These are phyloP conservation scores for Philantomba maxwellii DNA, from an alignment of 2,113 vertebrate genomes.

Conservation along the genomic window DNA sequence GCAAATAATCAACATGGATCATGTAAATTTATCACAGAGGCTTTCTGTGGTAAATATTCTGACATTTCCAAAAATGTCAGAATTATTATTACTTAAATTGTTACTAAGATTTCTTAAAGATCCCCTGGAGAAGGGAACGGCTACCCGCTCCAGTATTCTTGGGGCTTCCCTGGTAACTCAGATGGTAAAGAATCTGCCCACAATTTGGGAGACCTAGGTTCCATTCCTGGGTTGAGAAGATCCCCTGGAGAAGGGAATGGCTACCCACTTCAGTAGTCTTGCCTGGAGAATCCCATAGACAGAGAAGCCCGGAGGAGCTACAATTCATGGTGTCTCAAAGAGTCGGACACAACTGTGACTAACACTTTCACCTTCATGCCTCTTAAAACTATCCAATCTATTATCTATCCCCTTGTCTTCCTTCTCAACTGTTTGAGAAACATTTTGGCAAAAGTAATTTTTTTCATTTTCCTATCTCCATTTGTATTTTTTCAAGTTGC, in stretches of 20 bases:
- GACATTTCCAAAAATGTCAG: neutral
- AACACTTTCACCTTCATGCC: neutral
- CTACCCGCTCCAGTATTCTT: neutral
- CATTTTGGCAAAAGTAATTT: slow-evolving; percentile 3
- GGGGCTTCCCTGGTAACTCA: neutral
- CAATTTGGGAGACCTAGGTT: neutral
- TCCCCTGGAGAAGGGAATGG: neutral
- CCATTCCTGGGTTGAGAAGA: neutral
- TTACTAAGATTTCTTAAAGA: neutral
- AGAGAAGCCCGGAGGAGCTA: neutral
- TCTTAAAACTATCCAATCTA: neutral
- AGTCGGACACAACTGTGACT: neutral
- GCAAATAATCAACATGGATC: neutral
- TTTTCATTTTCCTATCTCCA: neutral
- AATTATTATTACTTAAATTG: neutral
- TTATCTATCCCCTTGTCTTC: neutral
- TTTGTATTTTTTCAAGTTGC: neutral
- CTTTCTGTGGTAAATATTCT: neutral
- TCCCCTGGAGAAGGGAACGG: neutral
- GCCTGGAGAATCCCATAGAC: neutral
- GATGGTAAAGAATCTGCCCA: neutral
- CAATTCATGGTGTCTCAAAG: neutral
- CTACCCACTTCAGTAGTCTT: neutral
- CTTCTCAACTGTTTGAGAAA: neutral
- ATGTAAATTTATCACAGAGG: neutral